These are phyloP conservation scores for Physella acuta DNA, from an alignment of 1,140 invertebrate species.

Conservation along the genomic window DNA sequence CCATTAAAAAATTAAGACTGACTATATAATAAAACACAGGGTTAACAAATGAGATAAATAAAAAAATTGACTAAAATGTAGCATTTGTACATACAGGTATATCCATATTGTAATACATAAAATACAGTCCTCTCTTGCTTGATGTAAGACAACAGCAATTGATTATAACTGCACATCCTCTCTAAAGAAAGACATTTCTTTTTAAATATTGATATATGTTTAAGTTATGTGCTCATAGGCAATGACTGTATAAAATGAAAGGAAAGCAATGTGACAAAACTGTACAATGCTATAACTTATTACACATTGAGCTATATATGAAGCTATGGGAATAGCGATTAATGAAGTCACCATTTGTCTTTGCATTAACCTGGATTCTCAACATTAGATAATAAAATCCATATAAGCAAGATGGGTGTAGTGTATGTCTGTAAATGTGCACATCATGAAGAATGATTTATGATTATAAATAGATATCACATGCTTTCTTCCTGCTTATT, in stretches of 20 bases:
- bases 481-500: too few species aligned
- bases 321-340: too few species aligned
- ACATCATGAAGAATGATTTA: too few species aligned
- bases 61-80: slow-evolving; percentile 23
- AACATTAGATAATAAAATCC: too few species aligned
- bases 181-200: slow-evolving; percentile 24
- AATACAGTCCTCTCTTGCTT: slow-evolving; percentile 16
- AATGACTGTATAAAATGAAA: slow-evolving; percentile 7
- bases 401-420: too few species aligned
- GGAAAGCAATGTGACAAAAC: slow-evolving; percentile 27
- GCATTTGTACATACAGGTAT: slow-evolving; percentile 24
- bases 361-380: too few species aligned
- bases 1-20: not conserved
- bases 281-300: slow-evolving; percentile 1
- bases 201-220: slow-evolving; percentile 28
- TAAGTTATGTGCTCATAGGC: slow-evolving; percentile 22
- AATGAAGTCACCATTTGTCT: too few species aligned
- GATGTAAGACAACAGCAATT: slow-evolving; percentile 19
- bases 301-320: slow-evolving; percentile 1
- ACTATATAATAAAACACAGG: slow-evolving; percentile 20
- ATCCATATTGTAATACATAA: slow-evolving; percentile 8
- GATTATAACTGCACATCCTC: slow-evolving; percentile 19
- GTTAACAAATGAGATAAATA: slow-evolving; percentile 47
- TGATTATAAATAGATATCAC: too few species aligned
- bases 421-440: too few species aligned